phyloP scores from a whole-genome alignment of 2,797 vertebrate species.

The Bufotes viridis region DNA sequence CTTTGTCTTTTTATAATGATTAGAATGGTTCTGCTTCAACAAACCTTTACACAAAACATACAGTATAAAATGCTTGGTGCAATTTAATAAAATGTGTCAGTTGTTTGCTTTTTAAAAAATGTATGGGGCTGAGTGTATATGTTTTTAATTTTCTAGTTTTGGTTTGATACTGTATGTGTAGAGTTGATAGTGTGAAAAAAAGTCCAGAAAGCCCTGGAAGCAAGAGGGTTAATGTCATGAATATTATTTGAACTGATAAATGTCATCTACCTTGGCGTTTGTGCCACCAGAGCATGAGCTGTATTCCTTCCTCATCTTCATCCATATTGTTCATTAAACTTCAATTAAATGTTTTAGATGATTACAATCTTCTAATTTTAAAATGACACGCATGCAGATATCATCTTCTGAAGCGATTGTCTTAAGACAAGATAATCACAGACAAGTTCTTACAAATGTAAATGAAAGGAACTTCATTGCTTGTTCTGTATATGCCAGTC shows the following conservation, averaged over 20 bases:
- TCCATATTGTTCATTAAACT: not conserved
- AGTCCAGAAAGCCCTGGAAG: too few species aligned
- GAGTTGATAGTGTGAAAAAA: too few species aligned
- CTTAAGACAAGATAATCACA: conserved; percentile 15
- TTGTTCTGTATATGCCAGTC: not conserved
- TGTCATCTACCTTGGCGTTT: not conserved
- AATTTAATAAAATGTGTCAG: too few species aligned
- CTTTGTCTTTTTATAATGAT: too few species aligned
- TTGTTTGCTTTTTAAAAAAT: too few species aligned
- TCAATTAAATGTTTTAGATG: conserved; percentile 12
- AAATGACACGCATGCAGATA: conserved; percentile 5
- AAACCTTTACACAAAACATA: too few species aligned
- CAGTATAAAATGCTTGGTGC: too few species aligned
- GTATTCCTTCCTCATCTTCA: not conserved
- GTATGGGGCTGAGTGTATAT: too few species aligned
- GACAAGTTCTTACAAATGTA: conserved; percentile 9
- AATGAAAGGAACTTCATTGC: conserved; percentile 2
- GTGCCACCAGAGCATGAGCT: not conserved
- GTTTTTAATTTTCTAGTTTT: too few species aligned
- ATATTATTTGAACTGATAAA: not conserved
- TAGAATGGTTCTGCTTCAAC: too few species aligned
- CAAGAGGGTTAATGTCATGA: not conserved
- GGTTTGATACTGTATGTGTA: too few species aligned
- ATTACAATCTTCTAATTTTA: conserved; percentile 11
- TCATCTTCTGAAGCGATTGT: not conserved